Conservation (phyloP, 2,113 vertebrate genomes). For the Scophthalmus maximus region DNA sequence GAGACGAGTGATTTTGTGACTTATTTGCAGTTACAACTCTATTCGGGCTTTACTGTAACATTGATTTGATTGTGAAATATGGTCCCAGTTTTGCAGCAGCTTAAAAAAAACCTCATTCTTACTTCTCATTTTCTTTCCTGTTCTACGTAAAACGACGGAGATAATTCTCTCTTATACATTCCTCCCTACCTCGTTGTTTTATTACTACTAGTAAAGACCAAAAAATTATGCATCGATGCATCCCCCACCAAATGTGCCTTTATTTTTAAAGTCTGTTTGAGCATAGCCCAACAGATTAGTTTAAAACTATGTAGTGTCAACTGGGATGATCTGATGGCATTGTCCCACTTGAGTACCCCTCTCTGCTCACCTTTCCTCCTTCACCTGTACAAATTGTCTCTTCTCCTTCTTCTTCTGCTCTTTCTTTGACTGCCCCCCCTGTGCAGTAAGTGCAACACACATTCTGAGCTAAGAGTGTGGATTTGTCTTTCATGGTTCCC, state of each 20-base stretch:
- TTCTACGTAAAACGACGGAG: conserved; percentile 30
- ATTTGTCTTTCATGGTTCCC: conserved; percentile 1
- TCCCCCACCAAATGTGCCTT: conserved; percentile 6
- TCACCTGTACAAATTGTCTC: conserved; percentile 24
- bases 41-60: neutral
- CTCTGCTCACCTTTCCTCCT: conserved; percentile 37
- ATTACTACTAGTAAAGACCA: neutral
- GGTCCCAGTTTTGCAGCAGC: neutral
- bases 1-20: neutral
- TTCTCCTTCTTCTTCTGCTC: conserved; percentile 18
- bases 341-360: conserved; percentile 52
- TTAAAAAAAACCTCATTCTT: neutral
- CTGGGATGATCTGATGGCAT: conserved; percentile 56
- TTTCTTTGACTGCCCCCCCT: neutral
- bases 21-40: neutral
- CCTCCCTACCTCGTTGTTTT: conserved; percentile 20
- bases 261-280: conserved; percentile 16
- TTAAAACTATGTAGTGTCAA: no score
- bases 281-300: conserved; percentile 6
- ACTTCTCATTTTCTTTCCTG: neutral
- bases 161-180: conserved; percentile 24
- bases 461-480: conserved; percentile 6
- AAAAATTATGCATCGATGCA: neutral
- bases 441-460: neutral
- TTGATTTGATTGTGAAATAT: neutral